A percentile compares a stretch with the other conserved stretches of the same genome.
Evolutionary conservation across 2,888 invertebrate genomes (phyloP).

Genomic region (Nebria brevicollis): DNA sequence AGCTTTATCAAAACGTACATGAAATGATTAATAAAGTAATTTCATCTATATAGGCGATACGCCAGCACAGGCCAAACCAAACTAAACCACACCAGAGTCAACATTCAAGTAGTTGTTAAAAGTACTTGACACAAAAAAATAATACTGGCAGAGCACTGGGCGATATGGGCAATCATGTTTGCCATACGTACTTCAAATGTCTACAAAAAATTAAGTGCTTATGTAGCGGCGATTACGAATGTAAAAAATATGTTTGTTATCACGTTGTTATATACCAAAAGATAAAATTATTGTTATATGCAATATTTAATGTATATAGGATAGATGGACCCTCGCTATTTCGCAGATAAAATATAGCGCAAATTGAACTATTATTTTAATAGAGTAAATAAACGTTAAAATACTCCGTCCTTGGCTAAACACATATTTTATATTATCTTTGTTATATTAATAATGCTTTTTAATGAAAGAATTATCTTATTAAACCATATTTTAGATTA

Average conservation of each 20-base stretch:
- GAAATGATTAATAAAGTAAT: not conserved
- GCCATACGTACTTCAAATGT: not conserved
- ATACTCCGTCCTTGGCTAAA: not conserved
- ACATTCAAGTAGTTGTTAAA: constrained; percentile 38
- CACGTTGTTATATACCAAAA: not conserved
- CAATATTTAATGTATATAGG: not conserved
- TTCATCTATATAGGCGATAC: not conserved
- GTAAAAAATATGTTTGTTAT: constrained; percentile 1
- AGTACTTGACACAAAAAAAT: constrained; percentile 36
- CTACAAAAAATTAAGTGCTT: not conserved
- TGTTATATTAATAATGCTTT: not conserved
- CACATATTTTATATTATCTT: not conserved
- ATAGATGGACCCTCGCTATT: not conserved
- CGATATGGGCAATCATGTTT: constrained; percentile 3
- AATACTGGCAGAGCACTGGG: constrained; percentile 7
- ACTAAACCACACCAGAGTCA: constrained; percentile 17
- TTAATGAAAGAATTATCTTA: not conserved
- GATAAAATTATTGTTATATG: not conserved
- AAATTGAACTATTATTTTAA: not conserved
- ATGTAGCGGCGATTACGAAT: not conserved
- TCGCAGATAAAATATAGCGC: not conserved
- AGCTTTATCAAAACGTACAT: not conserved
- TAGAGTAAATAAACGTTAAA: not conserved
- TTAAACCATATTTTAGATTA: not conserved
- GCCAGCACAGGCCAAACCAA: not conserved